phyloP scores from a whole-genome alignment of 2,797 vertebrate genomes.

The Galago senegalensis region DNA sequence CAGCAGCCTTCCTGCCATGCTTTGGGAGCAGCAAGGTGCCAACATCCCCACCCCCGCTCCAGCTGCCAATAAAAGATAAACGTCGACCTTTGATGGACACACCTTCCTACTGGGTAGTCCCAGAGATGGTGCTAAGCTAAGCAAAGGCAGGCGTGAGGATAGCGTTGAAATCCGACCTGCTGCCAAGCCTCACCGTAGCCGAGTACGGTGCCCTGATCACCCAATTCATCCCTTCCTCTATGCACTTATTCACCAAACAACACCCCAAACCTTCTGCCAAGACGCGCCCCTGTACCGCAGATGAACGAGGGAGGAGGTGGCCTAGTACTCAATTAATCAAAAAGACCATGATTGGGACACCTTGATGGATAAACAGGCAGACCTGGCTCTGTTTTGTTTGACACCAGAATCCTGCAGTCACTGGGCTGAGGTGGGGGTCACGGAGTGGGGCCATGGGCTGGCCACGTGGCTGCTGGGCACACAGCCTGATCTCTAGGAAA shows the following conservation, averaged over 20 bases:
- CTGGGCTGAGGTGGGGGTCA: fast-evolving
- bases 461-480: neutral
- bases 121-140: neutral
- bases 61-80: neutral
- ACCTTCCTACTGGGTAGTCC: too few species aligned
- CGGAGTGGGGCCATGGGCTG: fast-evolving
- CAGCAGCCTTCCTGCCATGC: neutral
- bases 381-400: too few species aligned
- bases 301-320: fast-evolving
- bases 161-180: fast-evolving
- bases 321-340: neutral
- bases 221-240: neutral
- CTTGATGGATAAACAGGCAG: fast-evolving
- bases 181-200: neutral
- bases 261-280: fast-evolving
- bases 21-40: too few species aligned
- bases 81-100: fast-evolving
- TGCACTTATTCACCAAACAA: neutral
- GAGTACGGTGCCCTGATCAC: neutral
- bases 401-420: neutral
- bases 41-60: fast-evolving
- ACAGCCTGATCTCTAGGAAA: neutral
- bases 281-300: neutral
- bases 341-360: neutral
- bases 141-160: neutral